These are phyloP conservation scores for Drosophila mimica DNA, from an alignment of 2,888 invertebrate genomes.

Conservation along the genomic window DNA sequence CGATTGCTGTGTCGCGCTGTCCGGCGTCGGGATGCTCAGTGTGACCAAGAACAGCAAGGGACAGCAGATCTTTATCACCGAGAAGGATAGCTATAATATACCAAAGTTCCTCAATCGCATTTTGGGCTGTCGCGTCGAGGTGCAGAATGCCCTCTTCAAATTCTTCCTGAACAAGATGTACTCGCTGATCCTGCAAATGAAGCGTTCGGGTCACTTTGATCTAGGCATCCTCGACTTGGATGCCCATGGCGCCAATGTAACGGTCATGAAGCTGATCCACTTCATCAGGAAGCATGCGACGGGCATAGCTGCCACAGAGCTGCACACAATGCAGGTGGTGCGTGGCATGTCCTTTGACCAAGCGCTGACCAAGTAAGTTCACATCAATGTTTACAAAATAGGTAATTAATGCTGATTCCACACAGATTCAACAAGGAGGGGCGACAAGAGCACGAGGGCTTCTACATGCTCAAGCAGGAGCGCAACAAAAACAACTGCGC, in stretches of 20 bases:
- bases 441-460: constrained; percentile 90
- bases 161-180: constrained; percentile 98
- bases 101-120: constrained; percentile 99
- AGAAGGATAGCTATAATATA: constrained; percentile 98
- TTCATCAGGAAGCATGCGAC: constrained; percentile 95
- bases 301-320: constrained; percentile 95
- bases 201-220: constrained; percentile 97
- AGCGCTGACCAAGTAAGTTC: constrained; percentile 90
- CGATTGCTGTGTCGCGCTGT: constrained; percentile 47
- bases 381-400: neutral
- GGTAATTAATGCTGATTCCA: accelerated
- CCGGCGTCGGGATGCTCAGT: constrained; percentile 48
- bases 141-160: constrained; percentile 98
- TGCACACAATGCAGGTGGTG: constrained; percentile 96
- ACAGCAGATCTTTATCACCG: constrained; percentile 87
- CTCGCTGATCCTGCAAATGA: constrained; percentile 95
- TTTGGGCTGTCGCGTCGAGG: constrained; percentile 97
- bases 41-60: constrained; percentile 78
- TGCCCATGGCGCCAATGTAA: constrained; percentile 95
- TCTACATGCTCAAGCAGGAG: constrained; percentile 94
- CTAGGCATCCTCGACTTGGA: constrained; percentile 96
- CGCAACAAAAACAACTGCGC: constrained; percentile 94
- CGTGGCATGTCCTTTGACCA: constrained; percentile 95
- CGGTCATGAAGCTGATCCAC: constrained; percentile 91
- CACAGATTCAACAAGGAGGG: constrained; percentile 37